phyloP scores from a whole-genome alignment of 37 sponge, comb jelly and placozoan genomes.

The Oscarella lobularis region DNA sequence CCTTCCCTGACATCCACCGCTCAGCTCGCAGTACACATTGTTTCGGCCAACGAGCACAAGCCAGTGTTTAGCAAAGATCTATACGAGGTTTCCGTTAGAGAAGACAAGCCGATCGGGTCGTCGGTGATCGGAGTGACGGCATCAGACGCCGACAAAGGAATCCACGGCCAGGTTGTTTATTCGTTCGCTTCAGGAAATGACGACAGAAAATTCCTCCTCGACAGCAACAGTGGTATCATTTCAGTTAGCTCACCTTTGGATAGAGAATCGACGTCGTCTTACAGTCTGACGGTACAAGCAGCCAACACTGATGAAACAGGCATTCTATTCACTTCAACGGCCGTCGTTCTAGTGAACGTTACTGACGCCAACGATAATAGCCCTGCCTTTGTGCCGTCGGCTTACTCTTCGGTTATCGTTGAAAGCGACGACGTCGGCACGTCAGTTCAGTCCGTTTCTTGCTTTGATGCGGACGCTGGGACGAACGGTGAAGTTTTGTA shows the following conservation, averaged over 20 bases:
- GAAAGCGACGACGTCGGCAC: neutral
- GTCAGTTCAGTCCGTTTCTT: neutral
- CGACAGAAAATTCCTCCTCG: neutral
- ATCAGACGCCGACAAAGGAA: neutral
- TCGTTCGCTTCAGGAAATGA: neutral
- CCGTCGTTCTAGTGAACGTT: neutral
- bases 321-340: neutral
- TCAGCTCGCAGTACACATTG: conserved; percentile 13
- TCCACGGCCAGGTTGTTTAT: neutral
- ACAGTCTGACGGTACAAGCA: neutral
- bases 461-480: conserved; percentile 9
- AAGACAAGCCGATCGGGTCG: neutral
- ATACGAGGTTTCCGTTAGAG: neutral
- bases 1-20: conserved; percentile 9
- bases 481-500: neutral
- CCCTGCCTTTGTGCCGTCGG: neutral
- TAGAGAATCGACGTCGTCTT: neutral
- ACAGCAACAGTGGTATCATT: neutral
- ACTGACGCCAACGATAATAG: conserved; percentile 1
- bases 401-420: neutral
- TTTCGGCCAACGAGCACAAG: conserved; percentile 29
- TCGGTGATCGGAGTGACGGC: neutral
- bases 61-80: conserved; percentile 9
- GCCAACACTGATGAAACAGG: neutral
- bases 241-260: neutral